Evolutionary conservation across 2,797 vertebrate genomes (phyloP).

Genomic region (Enteromius radiatus): DNA sequence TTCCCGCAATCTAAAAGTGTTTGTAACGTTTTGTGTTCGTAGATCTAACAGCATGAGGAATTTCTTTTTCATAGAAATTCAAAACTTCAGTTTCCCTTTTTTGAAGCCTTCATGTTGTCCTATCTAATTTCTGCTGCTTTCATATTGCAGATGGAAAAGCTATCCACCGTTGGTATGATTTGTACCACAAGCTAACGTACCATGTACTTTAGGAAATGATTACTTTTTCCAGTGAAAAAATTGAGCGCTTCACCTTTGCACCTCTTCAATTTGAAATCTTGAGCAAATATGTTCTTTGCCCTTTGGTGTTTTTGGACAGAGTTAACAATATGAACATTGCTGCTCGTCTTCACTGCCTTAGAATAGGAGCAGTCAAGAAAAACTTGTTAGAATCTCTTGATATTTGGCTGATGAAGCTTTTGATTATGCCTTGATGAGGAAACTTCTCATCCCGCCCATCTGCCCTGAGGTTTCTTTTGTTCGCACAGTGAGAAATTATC

Average conservation of each 20-base stretch:
- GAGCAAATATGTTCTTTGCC: constrained; percentile 9
- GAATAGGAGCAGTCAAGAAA: constrained; percentile 73
- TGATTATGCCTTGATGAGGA: constrained; percentile 85
- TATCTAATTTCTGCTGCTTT: constrained; percentile 38
- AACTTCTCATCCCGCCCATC: constrained; percentile 74
- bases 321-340: constrained; percentile 35
- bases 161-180: constrained; percentile 9
- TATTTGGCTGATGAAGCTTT: constrained; percentile 77
- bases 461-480: constrained; percentile 49
- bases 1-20: constrained; percentile 14
- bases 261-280: constrained; percentile 16
- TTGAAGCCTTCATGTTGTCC: constrained; percentile 30
- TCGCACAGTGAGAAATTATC: constrained; percentile 73
- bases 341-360: background rate
- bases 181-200: constrained; percentile 18
- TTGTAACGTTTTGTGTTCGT: constrained; percentile 28
- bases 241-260: constrained; percentile 23
- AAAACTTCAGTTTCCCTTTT: constrained; percentile 2
- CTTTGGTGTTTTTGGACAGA: constrained; percentile 13
- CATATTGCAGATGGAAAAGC: constrained; percentile 30
- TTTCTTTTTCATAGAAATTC: constrained; percentile 34
- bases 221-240: constrained; percentile 42
- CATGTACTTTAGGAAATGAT: constrained; percentile 35
- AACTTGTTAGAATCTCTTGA: constrained; percentile 76
- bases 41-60: constrained; percentile 41